A percentile compares a stretch with the other conserved stretches of the same genome.
Conservation (phyloP, 92 coral and sea anemone species). For the Plumapathes pennacea region DNA sequence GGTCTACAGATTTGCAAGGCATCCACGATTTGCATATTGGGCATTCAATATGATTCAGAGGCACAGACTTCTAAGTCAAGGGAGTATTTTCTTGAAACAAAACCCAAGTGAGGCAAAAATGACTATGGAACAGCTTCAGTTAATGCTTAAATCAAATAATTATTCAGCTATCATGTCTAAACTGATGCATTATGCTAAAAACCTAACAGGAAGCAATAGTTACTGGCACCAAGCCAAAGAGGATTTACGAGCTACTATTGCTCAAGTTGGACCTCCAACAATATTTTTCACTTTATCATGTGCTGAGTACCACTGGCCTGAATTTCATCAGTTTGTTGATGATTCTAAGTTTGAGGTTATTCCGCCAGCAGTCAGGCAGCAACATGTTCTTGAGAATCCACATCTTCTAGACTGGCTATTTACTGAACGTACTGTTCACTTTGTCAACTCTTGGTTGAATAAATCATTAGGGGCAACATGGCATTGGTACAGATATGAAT, state of each 20-base stretch:
- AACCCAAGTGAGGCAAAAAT: slow-evolving; percentile 52
- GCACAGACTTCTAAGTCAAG: slow-evolving; percentile 61
- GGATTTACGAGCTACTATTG: slow-evolving; percentile 51
- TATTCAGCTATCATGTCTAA: slow-evolving; percentile 56
- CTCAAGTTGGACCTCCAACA: slow-evolving; percentile 62
- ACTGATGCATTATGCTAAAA: slow-evolving; percentile 71
- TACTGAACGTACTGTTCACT: slow-evolving; percentile 63
- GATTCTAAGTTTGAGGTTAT: slow-evolving; percentile 9
- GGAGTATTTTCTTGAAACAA: slow-evolving; percentile 60
- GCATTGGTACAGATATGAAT: slow-evolving; percentile 64
- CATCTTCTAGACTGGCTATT: slow-evolving; percentile 60
- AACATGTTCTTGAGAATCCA: slow-evolving; percentile 61
- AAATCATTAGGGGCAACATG: slow-evolving; percentile 54
- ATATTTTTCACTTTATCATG: slow-evolving; percentile 45
- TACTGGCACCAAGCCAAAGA: slow-evolving; percentile 69
- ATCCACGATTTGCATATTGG: slow-evolving; percentile 73
- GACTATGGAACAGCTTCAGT: slow-evolving; percentile 50
- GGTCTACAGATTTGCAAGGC: slow-evolving; percentile 65
- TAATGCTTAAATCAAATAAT: slow-evolving; percentile 43
- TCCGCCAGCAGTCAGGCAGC: slow-evolving; percentile 22
- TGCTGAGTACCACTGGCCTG: slow-evolving; percentile 55
- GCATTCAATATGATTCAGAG: slow-evolving; percentile 69
- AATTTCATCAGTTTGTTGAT: slow-evolving; percentile 37
- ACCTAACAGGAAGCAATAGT: slow-evolving; percentile 54
- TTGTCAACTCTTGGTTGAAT: slow-evolving; percentile 56